Percentiles rank a stretch among this genome's conserved stretches.
phyloP scores from a whole-genome alignment of 1,140 invertebrate species.

The Trypoxylus dichotomus region DNA sequence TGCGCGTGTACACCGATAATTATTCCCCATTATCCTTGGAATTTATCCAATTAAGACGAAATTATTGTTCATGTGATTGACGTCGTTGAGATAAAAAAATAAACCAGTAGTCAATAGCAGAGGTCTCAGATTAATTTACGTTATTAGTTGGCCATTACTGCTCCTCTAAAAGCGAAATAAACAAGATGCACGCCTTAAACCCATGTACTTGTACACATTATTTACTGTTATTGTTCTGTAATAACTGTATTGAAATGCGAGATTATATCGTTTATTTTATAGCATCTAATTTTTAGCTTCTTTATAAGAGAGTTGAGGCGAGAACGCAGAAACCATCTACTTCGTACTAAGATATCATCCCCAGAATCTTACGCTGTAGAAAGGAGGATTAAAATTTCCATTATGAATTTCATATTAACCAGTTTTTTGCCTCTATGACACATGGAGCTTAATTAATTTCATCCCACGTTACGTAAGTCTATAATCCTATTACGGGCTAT shows the following conservation, averaged over 20 bases:
- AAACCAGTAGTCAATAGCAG: neutral
- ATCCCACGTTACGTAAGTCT: neutral
- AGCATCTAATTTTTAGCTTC: no score
- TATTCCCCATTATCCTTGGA: neutral
- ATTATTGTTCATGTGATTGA: neutral
- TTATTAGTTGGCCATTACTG: no score
- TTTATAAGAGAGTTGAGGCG: no score
- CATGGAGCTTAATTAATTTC: neutral
- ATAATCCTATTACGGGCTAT: neutral
- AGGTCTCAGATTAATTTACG: no score
- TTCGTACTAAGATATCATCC: no score
- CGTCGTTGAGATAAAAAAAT: neutral
- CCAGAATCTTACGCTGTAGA: neutral
- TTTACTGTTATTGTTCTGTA: no score
- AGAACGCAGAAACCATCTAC: no score
- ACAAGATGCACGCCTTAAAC: no score
- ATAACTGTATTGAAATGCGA: no score
- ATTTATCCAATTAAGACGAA: conserved; percentile 1
- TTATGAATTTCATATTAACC: neutral
- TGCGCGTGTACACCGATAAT: neutral
- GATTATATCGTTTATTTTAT: no score
- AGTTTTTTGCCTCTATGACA: neutral
- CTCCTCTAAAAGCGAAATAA: no score
- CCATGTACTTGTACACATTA: no score
- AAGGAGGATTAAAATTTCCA: neutral